A percentile compares a stretch with the other conserved stretches of the same genome.
Conservation (phyloP, 2,797 vertebrate species). For the Euphonia xanthogaster region DNA sequence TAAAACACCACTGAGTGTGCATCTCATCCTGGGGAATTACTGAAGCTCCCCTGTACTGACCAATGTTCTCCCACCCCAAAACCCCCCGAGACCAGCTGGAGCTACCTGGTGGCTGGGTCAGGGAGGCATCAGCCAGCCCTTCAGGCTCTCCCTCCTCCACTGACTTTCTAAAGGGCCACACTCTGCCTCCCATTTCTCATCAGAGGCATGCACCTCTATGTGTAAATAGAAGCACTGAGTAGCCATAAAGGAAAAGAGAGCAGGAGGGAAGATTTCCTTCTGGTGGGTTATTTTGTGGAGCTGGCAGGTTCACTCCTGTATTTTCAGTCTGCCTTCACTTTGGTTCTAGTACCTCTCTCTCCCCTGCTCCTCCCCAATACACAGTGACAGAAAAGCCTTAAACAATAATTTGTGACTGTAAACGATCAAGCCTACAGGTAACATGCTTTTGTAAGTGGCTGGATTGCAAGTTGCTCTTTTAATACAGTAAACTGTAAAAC, state of each 20-base stretch:
- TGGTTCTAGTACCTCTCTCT: neutral
- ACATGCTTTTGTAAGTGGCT: neutral
- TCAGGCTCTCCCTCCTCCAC: neutral
- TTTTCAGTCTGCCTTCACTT: neutral
- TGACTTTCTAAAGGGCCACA: neutral
- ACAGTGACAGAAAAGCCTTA: neutral
- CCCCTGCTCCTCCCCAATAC: neutral
- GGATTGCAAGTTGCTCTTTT: neutral
- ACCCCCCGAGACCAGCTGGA: neutral
- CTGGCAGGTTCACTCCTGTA: neutral
- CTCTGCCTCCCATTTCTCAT: neutral
- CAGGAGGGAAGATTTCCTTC: neutral
- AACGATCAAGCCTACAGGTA: neutral
- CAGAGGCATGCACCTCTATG: neutral
- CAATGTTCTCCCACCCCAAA: neutral
- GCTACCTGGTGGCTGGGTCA: neutral
- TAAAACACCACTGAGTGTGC: neutral
- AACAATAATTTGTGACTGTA: slow-evolving; percentile 3
- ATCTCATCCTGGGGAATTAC: neutral
- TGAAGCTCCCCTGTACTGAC: too few species aligned
- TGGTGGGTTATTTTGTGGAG: neutral
- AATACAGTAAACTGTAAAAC: neutral
- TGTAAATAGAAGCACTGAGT: neutral
- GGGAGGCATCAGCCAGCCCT: neutral
- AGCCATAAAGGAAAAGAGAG: neutral